Percentiles rank a stretch among this genome's conserved stretches.
phyloP scores from a whole-genome alignment of 2,888 invertebrate species.

The Ophion obscuratus region DNA sequence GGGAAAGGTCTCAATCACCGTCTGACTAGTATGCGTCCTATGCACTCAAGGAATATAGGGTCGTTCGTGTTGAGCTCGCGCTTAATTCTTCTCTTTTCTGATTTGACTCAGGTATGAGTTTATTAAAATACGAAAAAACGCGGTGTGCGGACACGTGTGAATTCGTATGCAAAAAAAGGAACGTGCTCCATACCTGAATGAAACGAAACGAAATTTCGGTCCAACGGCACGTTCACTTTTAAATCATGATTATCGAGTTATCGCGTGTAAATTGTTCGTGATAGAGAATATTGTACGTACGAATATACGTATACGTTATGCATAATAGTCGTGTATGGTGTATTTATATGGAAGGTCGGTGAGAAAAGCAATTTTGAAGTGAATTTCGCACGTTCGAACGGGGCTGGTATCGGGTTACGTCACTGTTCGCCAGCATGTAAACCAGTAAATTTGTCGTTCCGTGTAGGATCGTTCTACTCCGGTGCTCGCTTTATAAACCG shows the following conservation, averaged over 20 bases:
- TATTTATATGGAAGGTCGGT: conserved; percentile 35
- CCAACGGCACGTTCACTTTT: conserved; percentile 18
- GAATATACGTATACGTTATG: not conserved
- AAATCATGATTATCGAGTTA: not conserved
- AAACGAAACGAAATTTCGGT: conserved; percentile 22
- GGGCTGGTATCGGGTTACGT: conserved; percentile 55
- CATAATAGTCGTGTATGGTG: not conserved
- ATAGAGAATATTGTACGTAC: conserved; percentile 24
- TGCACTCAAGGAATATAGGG: too few relatives aligned
- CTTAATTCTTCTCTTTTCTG: too few relatives aligned
- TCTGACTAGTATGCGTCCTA: too few relatives aligned
- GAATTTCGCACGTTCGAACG: conserved; percentile 46
- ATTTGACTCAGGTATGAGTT: too few relatives aligned
- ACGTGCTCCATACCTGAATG: not conserved
- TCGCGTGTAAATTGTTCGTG: conserved; percentile 31
- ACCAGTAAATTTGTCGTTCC: conserved; percentile 62
- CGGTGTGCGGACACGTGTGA: too few relatives aligned
- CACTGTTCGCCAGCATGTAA: conserved; percentile 56
- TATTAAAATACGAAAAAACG: too few relatives aligned
- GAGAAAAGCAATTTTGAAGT: conserved; percentile 56
- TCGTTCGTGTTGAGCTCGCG: too few relatives aligned
- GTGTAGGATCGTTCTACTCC: conserved; percentile 32
- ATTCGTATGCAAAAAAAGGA: not conserved
- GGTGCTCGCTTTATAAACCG: conserved; percentile 46
- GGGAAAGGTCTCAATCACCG: too few relatives aligned